phyloP scores from a whole-genome alignment of 1,140 invertebrate species.

The Euwallacea fornicatus region DNA sequence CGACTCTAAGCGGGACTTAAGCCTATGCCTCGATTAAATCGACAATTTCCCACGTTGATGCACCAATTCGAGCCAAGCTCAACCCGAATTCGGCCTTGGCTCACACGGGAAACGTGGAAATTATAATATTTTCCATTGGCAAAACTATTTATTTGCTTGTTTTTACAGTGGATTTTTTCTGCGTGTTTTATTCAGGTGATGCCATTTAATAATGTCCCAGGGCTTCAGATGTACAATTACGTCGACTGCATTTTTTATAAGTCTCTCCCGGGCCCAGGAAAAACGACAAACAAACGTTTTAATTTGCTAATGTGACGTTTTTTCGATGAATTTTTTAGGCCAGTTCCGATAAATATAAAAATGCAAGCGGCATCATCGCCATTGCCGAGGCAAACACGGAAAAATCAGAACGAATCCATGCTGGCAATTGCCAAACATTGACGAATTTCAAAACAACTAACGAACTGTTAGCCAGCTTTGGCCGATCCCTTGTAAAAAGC shows the following conservation, averaged over 20 bases:
- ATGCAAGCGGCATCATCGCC: too few relatives aligned
- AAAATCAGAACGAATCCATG: slow-evolving; percentile 23
- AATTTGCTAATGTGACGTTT: slow-evolving; percentile 32
- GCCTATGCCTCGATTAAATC: too few relatives aligned
- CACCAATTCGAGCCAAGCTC: too few relatives aligned
- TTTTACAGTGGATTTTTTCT: too few relatives aligned
- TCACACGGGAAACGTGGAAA: too few relatives aligned
- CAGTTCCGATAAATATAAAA: too few relatives aligned
- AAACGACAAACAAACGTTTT: slow-evolving; percentile 26
- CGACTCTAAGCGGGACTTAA: too few relatives aligned
- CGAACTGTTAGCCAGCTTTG: slow-evolving; percentile 35
- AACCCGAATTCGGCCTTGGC: too few relatives aligned
- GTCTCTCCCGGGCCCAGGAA: slow-evolving; percentile 14
- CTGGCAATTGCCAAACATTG: slow-evolving; percentile 28
- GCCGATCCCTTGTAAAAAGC: slow-evolving; percentile 41
- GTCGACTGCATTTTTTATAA: slow-evolving; percentile 40
- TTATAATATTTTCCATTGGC: too few relatives aligned
- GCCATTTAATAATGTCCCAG: slow-evolving; percentile 41
- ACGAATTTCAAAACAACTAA: slow-evolving; percentile 40
- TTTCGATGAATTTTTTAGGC: slow-evolving; percentile 27
- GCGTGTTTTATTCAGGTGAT: slow-evolving; percentile 38
- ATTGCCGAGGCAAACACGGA: neutral
- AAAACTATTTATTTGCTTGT: too few relatives aligned
- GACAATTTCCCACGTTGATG: too few relatives aligned
- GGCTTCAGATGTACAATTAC: slow-evolving; percentile 42